These are phyloP conservation scores for Drosophila parvula DNA, from an alignment of 1,140 invertebrate genomes.

Conservation along the genomic window DNA sequence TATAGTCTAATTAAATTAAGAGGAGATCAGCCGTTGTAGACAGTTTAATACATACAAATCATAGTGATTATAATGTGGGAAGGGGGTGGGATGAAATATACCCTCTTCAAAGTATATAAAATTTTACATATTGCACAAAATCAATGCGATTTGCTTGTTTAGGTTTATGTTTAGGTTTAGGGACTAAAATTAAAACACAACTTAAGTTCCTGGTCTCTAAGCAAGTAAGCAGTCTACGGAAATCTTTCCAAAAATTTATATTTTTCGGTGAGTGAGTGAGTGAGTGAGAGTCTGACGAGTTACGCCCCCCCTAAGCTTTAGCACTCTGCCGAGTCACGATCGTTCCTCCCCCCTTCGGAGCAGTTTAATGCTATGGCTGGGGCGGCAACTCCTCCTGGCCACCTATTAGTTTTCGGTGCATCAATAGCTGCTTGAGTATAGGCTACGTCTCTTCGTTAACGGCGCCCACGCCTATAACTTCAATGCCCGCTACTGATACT, in stretches of 20 bases:
- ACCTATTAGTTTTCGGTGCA: slow-evolving; percentile 70
- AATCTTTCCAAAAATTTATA: slow-evolving; percentile 67
- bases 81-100: neutral
- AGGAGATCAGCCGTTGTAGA: slow-evolving; percentile 75
- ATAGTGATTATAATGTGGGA: slow-evolving; percentile 14
- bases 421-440: slow-evolving; percentile 84
- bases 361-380: slow-evolving; percentile 12
- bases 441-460: slow-evolving; percentile 83
- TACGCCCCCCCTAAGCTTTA: slow-evolving; percentile 15
- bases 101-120: slow-evolving; percentile 58
- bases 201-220: slow-evolving; percentile 53
- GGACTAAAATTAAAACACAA: slow-evolving; percentile 44
- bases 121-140: slow-evolving; percentile 69
- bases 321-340: slow-evolving; percentile 39
- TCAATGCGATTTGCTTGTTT: slow-evolving; percentile 57
- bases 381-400: slow-evolving; percentile 27
- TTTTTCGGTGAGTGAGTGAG: slow-evolving; percentile 68
- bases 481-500: slow-evolving; percentile 59
- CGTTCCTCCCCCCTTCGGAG: slow-evolving; percentile 8
- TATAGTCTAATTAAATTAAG: slow-evolving; percentile 72
- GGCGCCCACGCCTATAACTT: slow-evolving; percentile 69
- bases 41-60: slow-evolving; percentile 55
- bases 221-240: slow-evolving; percentile 68
- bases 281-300: slow-evolving; percentile 15
- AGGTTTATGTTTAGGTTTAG: slow-evolving; percentile 16